A percentile compares a stretch with the other conserved stretches of the same genome.
Evolutionary conservation across 1,140 invertebrate genomes (phyloP).

Genomic region (Microplitis demolitor): DNA sequence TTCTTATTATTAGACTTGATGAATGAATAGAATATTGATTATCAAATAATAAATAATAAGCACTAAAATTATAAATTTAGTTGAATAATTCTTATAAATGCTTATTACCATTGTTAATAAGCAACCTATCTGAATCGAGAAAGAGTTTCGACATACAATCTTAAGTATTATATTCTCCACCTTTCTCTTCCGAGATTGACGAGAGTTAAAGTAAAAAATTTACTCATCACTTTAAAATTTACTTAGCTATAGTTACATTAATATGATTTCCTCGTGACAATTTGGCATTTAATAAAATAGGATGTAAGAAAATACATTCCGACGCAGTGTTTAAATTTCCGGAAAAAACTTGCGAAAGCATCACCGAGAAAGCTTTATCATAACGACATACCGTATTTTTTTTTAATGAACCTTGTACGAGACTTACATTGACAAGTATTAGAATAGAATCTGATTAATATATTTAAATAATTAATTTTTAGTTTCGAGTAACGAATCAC

Average conservation of each 20-base stretch:
- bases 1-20: no score
- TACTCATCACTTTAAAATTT: constrained; percentile 31
- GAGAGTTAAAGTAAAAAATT: constrained; percentile 34
- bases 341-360: constrained; percentile 17
- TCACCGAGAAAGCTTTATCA: constrained; percentile 2
- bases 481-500: background rate
- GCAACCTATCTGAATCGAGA: constrained; percentile 13
- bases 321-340: background rate
- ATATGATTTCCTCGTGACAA: constrained; percentile 1
- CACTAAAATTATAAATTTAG: no score
- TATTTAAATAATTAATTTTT: background rate
- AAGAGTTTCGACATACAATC: constrained; percentile 26
- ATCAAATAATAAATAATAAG: no score
- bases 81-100: no score
- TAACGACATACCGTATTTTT: background rate
- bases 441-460: background rate
- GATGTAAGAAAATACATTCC: constrained; percentile 1
- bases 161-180: constrained; percentile 30
- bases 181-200: constrained; percentile 34
- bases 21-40: no score
- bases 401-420: constrained; percentile 1
- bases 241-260: constrained; percentile 19
- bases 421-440: background rate
- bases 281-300: background rate
- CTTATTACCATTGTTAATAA: no score